Evolutionary conservation across 2,888 invertebrate genomes (phyloP).

Genomic region (Neoascia interrupta): DNA sequence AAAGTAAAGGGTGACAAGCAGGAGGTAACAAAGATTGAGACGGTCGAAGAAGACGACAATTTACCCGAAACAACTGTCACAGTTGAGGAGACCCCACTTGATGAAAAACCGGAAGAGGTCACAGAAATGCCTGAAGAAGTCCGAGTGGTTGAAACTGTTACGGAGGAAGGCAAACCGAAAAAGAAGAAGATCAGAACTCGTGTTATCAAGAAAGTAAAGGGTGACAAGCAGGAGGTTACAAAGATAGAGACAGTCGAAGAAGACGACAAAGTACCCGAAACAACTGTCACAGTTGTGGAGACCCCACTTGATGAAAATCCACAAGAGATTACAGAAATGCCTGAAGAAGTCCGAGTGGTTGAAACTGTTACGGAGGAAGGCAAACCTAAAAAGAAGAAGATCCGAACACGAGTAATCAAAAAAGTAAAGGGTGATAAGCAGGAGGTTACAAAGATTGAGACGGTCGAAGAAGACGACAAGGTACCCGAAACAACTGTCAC

Average conservation of each 20-base stretch:
- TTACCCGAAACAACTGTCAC: conserved; percentile 17
- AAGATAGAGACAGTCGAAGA: conserved; percentile 80
- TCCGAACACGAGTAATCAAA: conserved; percentile 20
- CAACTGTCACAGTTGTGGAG: conserved; percentile 5
- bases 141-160: background rate
- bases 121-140: conserved; percentile 14
- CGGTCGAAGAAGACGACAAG: conserved; percentile 28
- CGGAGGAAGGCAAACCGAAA: conserved; percentile 8
- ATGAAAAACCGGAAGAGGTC: conserved; percentile 67
- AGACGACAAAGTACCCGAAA: conserved; percentile 78
- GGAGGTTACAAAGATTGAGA: conserved; percentile 33
- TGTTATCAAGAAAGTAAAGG: conserved; percentile 79
- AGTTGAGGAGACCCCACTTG: conserved; percentile 7
- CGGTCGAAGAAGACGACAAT: conserved; percentile 11
- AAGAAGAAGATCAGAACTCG: conserved; percentile 77
- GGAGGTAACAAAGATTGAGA: conserved; percentile 15
- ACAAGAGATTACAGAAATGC: conserved; percentile 2
- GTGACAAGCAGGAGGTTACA: conserved; percentile 76
- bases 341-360: background rate
- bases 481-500: conserved; percentile 26
- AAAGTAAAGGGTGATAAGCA: conserved; percentile 29
- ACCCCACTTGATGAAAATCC: conserved; percentile 2
- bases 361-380: conserved; percentile 14
- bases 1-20: conserved; percentile 7
- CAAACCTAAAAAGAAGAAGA: conserved; percentile 25